Conservation (phyloP, 2,888 invertebrate genomes). For the Papilio elwesi region DNA sequence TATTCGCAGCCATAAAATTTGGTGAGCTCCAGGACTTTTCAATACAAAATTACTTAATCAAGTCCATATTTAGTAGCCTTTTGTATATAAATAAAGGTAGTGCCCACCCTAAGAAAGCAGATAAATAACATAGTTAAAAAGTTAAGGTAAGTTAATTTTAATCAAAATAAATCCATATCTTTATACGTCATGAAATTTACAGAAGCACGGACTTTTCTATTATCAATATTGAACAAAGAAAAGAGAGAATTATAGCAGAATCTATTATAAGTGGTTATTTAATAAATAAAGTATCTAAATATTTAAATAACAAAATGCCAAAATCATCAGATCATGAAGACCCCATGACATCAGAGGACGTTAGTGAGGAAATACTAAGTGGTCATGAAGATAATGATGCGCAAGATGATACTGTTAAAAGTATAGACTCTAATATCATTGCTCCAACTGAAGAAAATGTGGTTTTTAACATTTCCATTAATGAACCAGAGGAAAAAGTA, state of each 20-base stretch:
- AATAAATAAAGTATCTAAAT: slow-evolving; percentile 54
- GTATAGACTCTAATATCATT: background rate
- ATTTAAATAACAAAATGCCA: slow-evolving; percentile 44
- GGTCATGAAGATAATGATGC: background rate
- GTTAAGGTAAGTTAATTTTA: slow-evolving; percentile 1
- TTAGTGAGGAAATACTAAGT: slow-evolving; percentile 1
- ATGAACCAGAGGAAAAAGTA: background rate
- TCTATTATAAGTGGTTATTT: slow-evolving; percentile 47
- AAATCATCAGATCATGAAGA: slow-evolving; percentile 8
- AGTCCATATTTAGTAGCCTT: no score
- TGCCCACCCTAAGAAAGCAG: no score
- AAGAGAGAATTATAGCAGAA: slow-evolving; percentile 42
- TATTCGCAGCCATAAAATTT: no score
- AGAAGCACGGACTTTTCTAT: slow-evolving; percentile 48
- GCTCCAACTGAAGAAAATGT: background rate
- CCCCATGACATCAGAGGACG: background rate
- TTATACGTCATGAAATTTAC: slow-evolving; percentile 31
- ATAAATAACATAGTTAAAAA: no score
- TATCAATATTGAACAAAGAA: slow-evolving; percentile 37
- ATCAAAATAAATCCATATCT: background rate
- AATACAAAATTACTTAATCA: no score
- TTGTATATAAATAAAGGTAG: no score
- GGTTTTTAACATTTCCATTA: background rate
- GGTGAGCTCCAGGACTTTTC: no score
- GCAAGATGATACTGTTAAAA: background rate